These are phyloP conservation scores for Chionis minor DNA, from an alignment of 2,113 vertebrate species.

Conservation along the genomic window DNA sequence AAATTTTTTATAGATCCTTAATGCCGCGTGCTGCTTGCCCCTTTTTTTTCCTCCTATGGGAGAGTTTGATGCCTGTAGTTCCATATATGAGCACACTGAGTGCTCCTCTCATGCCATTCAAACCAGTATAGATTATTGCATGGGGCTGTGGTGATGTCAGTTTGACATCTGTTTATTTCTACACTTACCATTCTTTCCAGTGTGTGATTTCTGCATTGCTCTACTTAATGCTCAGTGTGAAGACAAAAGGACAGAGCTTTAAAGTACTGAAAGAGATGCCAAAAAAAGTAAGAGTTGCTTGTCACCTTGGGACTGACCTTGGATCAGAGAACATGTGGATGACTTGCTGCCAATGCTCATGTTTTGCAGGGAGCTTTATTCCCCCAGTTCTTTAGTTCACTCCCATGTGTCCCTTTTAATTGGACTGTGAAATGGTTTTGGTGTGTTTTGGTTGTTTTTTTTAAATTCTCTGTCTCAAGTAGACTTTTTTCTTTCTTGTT, in stretches of 20 bases:
- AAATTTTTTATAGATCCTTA: neutral
- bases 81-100: neutral
- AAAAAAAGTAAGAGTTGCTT: neutral
- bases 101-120: neutral
- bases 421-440: neutral
- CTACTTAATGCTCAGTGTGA: neutral
- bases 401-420: neutral
- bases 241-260: conserved; percentile 7
- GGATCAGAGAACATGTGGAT: neutral
- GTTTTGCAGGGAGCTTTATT: neutral
- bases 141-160: neutral
- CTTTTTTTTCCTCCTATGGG: neutral
- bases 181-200: neutral
- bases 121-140: neutral
- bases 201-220: neutral
- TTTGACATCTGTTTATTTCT: neutral
- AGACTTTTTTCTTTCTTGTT: neutral
- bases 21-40: neutral
- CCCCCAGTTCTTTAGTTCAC: neutral
- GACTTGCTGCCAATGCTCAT: neutral
- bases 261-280: neutral
- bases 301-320: neutral
- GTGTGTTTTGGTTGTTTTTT: neutral
- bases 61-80: neutral
- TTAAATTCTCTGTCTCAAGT: neutral